Conservation (phyloP, 2,888 invertebrate species). For the Eilema griseolum region DNA sequence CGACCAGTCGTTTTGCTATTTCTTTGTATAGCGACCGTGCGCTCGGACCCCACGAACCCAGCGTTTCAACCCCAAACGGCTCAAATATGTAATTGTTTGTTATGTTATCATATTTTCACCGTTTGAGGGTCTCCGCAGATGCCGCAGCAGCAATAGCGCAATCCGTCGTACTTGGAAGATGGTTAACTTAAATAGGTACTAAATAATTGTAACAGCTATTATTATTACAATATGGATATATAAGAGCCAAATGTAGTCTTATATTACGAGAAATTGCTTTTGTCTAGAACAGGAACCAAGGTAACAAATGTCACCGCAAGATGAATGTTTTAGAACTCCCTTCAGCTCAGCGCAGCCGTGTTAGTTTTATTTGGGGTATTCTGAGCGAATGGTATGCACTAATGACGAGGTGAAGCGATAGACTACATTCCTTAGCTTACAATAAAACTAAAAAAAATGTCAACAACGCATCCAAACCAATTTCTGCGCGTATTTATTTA, state of each 20-base stretch:
- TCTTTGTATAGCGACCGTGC: too few relatives aligned
- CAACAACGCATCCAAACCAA: constrained; percentile 49
- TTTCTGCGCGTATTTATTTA: constrained; percentile 53
- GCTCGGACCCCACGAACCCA: too few relatives aligned
- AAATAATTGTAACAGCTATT: too few relatives aligned
- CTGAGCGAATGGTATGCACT: constrained; percentile 66
- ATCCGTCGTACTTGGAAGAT: too few relatives aligned
- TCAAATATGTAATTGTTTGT: too few relatives aligned
- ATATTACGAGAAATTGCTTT: neutral
- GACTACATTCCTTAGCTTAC: constrained; percentile 57
- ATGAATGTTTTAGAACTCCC: constrained; percentile 53
- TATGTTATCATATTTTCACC: too few relatives aligned
- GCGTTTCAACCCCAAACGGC: too few relatives aligned
- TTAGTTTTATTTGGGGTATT: constrained; percentile 72
- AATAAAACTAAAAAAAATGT: constrained; percentile 63
- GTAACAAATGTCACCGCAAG: constrained; percentile 27
- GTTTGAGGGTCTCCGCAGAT: too few relatives aligned
- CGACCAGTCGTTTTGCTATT: too few relatives aligned
- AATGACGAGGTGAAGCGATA: constrained; percentile 62
- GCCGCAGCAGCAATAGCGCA: too few relatives aligned
- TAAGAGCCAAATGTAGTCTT: neutral
- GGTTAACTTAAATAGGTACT: too few relatives aligned
- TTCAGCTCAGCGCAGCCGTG: constrained; percentile 40
- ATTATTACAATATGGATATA: too few relatives aligned
- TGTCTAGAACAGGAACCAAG: constrained; percentile 6